Evolutionary conservation across 2,888 invertebrate genomes (phyloP).

Genomic region (Rhaphigaster nebulosa): DNA sequence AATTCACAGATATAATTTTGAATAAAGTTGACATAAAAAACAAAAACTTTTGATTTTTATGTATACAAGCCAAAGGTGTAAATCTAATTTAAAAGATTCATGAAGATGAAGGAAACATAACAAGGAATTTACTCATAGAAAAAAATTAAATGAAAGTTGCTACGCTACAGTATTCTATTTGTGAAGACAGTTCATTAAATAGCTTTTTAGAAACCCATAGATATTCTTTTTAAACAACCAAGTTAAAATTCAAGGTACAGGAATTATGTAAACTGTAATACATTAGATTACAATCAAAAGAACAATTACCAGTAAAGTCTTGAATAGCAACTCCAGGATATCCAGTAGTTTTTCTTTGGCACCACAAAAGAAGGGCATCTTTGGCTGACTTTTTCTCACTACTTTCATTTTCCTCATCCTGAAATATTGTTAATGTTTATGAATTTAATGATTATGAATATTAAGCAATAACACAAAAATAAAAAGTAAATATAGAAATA

Average conservation of each 20-base stretch:
- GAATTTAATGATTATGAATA: neutral
- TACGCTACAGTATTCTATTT: too few relatives aligned
- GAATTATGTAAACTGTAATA: neutral
- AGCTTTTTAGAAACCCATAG: too few relatives aligned
- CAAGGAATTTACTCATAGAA: too few relatives aligned
- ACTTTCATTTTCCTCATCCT: conserved; percentile 96
- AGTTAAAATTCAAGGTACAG: too few relatives aligned
- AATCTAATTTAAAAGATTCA: too few relatives aligned
- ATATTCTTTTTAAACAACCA: too few relatives aligned
- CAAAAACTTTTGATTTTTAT: too few relatives aligned
- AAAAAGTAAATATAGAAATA: neutral
- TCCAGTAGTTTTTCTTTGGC: conserved; percentile 97
- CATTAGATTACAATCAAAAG: neutral
- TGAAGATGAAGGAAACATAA: too few relatives aligned
- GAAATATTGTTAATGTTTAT: conserved; percentile 64
- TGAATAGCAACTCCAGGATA: conserved; percentile 90
- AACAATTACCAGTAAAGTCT: conserved; percentile 79
- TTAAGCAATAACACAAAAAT: neutral
- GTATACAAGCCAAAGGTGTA: too few relatives aligned
- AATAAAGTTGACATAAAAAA: too few relatives aligned
- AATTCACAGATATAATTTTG: neutral
- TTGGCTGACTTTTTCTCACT: conserved; percentile 99
- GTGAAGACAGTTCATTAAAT: too few relatives aligned
- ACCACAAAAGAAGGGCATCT: conserved; percentile 98
- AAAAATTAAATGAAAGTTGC: too few relatives aligned